These are phyloP conservation scores for Actinernus sp. DNA, from an alignment of 92 coral and sea anemone species.

Conservation along the genomic window DNA sequence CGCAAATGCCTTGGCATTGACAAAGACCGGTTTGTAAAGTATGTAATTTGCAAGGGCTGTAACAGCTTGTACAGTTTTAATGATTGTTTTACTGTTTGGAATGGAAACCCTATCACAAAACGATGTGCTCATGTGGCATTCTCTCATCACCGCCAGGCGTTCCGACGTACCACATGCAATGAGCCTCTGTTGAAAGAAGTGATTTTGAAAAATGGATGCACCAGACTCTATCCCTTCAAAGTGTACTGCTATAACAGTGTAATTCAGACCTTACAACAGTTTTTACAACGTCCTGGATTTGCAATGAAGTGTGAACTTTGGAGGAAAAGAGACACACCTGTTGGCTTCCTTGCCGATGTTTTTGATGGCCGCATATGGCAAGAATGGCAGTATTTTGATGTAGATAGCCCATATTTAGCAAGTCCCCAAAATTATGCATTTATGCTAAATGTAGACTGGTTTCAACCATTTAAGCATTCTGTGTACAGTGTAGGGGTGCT, in stretches of 20 bases:
- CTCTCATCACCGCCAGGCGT: slow-evolving; percentile 62
- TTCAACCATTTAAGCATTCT: slow-evolving; percentile 68
- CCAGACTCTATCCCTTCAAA: slow-evolving; percentile 56
- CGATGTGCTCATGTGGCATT: slow-evolving; percentile 32
- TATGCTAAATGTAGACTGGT: slow-evolving; percentile 67
- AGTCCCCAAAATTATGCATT: slow-evolving; percentile 46
- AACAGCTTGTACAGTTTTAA: slow-evolving; percentile 52
- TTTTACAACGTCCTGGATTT: slow-evolving; percentile 51
- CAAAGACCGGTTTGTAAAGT: slow-evolving; percentile 17
- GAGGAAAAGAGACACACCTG: slow-evolving; percentile 46
- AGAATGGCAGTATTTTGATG: slow-evolving; percentile 65
- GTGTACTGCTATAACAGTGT: slow-evolving; percentile 71
- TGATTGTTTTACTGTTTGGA: slow-evolving; percentile 28
- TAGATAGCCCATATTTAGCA: slow-evolving; percentile 48
- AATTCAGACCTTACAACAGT: slow-evolving; percentile 22
- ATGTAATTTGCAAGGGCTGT: slow-evolving; percentile 23
- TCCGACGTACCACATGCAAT: slow-evolving; percentile 46
- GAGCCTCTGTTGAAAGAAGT: slow-evolving; percentile 56
- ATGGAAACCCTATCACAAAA: slow-evolving; percentile 34
- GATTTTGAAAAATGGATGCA: slow-evolving; percentile 44
- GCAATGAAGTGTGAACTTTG: slow-evolving; percentile 54
- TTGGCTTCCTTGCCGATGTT: slow-evolving; percentile 65
- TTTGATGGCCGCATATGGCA: slow-evolving; percentile 75
- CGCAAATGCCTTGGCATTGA: slow-evolving; percentile 13
- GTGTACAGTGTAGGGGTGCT: slow-evolving; percentile 62